Base-by-base conservation (phyloP, 2,888 invertebrate species). In the Danaus chrysippus region DNA sequence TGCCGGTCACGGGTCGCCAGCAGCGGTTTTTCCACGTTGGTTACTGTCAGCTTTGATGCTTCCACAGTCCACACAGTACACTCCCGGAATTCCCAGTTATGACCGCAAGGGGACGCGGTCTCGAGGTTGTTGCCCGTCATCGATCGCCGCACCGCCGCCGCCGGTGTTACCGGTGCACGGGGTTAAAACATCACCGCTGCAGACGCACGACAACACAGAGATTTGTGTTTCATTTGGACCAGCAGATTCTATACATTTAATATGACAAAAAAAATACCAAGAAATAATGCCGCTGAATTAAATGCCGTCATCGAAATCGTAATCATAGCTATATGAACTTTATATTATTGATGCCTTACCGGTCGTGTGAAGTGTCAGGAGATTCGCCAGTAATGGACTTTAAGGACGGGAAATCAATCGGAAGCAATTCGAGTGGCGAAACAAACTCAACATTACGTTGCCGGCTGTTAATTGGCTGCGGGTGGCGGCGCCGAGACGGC, bases 401-500 rank as follows among this genome's bases (percentile, higher is more conserved):
- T 71, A 73, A 75, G 77, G 76, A 79, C 77, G 76, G 83, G 82
- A 87, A 89, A 89, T 89, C 87, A 88, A 87, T 90, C 89, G 87
- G 87, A 89, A 89, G 87, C 83, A 83, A 83, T 85, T 83, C 77
- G 75, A 89, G 84, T 84, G 82, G 82, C 75, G 88, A 87, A 89
- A 88, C 84, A 87, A 90, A 88, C 85, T 88, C 84, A 84, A 78
- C 83, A 81, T 87, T 83, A 85, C 79, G 79, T 84, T 87, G 87
- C 87, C 79, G 83, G 79, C 85, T 83, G 89, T 87, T 90, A 90
- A 90, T 90, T 90, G 90, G 88, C 87, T 90, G 89, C 90, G 89
- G 90, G 90, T 84, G 89, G 88, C 81, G 89, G 90, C 90, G 91
- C 90, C 90, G 89, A 90, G 90, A 90, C 89, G 87, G 87, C 87